Evolutionary conservation across 2,888 invertebrate genomes (phyloP).

Genomic region (Dasysyrphus albostriatus): DNA sequence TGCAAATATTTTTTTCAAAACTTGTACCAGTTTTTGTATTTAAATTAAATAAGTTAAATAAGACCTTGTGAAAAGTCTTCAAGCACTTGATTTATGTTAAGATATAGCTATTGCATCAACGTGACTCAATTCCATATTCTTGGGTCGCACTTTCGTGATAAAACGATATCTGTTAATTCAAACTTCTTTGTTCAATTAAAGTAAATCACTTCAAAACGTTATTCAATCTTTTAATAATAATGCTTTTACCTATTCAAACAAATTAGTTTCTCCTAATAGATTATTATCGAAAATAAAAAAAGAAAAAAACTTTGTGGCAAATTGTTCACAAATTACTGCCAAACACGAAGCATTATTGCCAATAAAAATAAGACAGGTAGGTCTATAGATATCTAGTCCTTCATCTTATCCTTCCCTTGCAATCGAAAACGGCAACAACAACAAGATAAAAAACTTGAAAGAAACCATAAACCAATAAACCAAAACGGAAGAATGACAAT

Average conservation of each 20-base stretch:
- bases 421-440: neutral
- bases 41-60: no score
- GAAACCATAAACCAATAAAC: slow-evolving; percentile 72
- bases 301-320: slow-evolving; percentile 36
- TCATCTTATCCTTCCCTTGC: neutral
- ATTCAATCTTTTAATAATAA: slow-evolving; percentile 19
- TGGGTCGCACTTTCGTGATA: neutral
- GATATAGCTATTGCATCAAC: neutral
- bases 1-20: no score
- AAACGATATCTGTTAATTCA: slow-evolving; percentile 2
- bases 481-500: slow-evolving; percentile 74
- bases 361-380: slow-evolving; percentile 11
- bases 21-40: no score
- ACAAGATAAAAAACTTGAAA: slow-evolving; percentile 18
- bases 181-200: slow-evolving; percentile 17
- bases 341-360: slow-evolving; percentile 54
- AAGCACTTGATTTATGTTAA: neutral
- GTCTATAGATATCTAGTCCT: neutral
- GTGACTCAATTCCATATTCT: neutral
- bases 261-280: slow-evolving; percentile 15
- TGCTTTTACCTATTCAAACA: slow-evolving; percentile 13
- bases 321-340: slow-evolving; percentile 62
- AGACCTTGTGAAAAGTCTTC: neutral
- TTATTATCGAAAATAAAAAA: neutral
- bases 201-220: slow-evolving; percentile 21